phyloP scores from a whole-genome alignment of 2,888 invertebrate genomes.

The Aspidiotus rigidus region DNA sequence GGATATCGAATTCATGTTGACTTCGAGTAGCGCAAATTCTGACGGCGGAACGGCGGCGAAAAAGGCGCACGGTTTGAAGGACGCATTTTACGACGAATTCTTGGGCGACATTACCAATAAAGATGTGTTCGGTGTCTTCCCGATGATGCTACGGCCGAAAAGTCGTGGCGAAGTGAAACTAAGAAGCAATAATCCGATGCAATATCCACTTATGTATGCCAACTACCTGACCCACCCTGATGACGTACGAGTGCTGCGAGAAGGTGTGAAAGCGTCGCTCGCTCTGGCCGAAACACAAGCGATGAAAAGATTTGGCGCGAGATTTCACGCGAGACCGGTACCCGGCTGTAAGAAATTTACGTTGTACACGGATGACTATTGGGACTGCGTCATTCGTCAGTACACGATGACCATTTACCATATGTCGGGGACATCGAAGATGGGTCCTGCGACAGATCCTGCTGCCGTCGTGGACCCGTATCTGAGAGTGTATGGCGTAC shows the following conservation, averaged over 20 bases:
- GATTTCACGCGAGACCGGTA: constrained; percentile 61
- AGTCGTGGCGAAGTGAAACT: constrained; percentile 72
- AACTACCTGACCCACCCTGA: constrained; percentile 83
- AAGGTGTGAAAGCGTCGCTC: constrained; percentile 76
- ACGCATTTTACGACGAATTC: constrained; percentile 70
- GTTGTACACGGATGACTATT: constrained; percentile 71
- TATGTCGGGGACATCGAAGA: constrained; percentile 69
- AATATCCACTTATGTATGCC: constrained; percentile 79
- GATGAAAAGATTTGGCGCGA: constrained; percentile 62
- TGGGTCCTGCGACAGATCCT: constrained; percentile 68
- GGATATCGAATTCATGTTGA: constrained; percentile 83
- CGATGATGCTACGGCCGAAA: constrained; percentile 82
- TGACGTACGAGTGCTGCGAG: constrained; percentile 71
- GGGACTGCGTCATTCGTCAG: constrained; percentile 73
- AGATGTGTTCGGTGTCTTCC: constrained; percentile 73
- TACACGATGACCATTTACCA: constrained; percentile 84
- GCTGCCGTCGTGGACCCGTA: constrained; percentile 73
- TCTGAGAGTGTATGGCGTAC: constrained; percentile 64
- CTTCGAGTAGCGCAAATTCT: constrained; percentile 68
- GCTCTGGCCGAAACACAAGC: constrained; percentile 53
- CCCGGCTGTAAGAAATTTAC: constrained; percentile 76
- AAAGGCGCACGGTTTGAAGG: constrained; percentile 68
- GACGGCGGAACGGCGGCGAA: constrained; percentile 69
- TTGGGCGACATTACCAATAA: constrained; percentile 60
- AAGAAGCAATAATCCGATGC: constrained; percentile 53